Percentiles rank a stretch among this genome's conserved stretches.
These are phyloP conservation scores for Microtus richardsoni DNA, from an alignment of 2,113 vertebrate species.

Conservation along the genomic window DNA sequence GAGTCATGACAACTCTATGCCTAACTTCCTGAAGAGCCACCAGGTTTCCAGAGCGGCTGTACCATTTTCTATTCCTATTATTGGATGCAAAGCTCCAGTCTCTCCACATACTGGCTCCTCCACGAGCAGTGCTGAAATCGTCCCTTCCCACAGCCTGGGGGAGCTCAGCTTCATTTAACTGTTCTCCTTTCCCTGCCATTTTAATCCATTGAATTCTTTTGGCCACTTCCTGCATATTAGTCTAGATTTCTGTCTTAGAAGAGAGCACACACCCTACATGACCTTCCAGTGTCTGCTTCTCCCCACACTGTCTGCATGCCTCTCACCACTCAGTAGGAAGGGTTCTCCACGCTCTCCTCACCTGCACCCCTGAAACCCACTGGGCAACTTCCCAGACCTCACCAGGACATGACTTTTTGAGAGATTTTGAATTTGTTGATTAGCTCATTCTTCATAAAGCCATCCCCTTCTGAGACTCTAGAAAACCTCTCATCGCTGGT, in stretches of 20 bases:
- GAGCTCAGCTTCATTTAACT: conserved; percentile 22
- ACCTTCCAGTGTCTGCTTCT: background rate
- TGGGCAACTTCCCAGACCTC: background rate
- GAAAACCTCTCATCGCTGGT: background rate
- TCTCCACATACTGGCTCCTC: background rate
- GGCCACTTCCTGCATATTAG: conserved; percentile 20
- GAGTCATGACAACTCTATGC: background rate
- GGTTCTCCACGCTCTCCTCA: background rate
- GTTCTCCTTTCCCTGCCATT: background rate
- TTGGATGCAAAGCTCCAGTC: background rate
- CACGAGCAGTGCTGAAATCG: background rate
- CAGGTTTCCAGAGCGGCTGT: background rate
- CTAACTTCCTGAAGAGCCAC: background rate
- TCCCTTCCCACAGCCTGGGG: conserved; percentile 8
- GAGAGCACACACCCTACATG: background rate
- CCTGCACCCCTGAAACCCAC: background rate
- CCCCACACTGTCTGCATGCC: background rate
- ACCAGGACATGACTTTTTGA: background rate
- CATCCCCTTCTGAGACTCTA: background rate
- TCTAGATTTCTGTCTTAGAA: conserved; percentile 1
- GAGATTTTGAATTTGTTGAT: background rate
- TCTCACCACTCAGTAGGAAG: background rate
- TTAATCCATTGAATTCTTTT: conserved; percentile 8
- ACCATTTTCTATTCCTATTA: background rate
- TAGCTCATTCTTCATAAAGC: conserved; percentile 7